Percentiles rank a stretch among this genome's conserved stretches.
These are phyloP conservation scores for Aeoliscus strigatus DNA, from an alignment of 2,797 vertebrate species.

Conservation along the genomic window DNA sequence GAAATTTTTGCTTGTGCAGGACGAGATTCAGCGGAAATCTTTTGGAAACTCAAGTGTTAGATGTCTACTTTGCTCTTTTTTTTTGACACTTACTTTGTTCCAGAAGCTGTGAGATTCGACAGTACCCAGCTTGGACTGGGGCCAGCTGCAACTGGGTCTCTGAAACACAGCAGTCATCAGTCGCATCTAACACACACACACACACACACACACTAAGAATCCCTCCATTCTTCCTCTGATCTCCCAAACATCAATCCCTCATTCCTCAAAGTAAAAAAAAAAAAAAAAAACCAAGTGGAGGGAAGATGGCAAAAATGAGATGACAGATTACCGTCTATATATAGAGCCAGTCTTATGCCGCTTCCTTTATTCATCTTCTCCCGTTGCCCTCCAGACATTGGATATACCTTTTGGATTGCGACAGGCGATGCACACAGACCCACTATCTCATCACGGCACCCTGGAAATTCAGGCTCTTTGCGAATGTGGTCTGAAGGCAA, in stretches of 20 bases:
- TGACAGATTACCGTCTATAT: constrained; percentile 73
- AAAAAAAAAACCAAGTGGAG: constrained; percentile 54
- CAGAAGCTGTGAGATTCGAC: constrained; percentile 25
- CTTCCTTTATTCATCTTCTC: constrained; percentile 61
- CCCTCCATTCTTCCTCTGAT: constrained; percentile 52
- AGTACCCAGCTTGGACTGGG: constrained; percentile 22
- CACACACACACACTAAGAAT: constrained; percentile 6
- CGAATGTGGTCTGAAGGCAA: no score
- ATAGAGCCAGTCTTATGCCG: constrained; percentile 52
- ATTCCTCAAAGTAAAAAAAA: constrained; percentile 62
- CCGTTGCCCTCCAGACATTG: constrained; percentile 45
- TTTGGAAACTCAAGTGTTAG: constrained; percentile 43
- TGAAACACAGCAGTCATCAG: constrained; percentile 48
- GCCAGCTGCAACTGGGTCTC: constrained; percentile 51
- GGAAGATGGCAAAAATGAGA: constrained; percentile 58
- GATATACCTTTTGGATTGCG: constrained; percentile 58
- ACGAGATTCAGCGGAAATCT: constrained; percentile 39
- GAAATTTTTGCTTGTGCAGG: constrained; percentile 23
- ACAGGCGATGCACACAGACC: constrained; percentile 51
- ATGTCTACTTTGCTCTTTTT: constrained; percentile 15
- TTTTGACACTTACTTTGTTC: constrained; percentile 11
- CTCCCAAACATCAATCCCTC: constrained; percentile 64
- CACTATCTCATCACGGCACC: constrained; percentile 18
- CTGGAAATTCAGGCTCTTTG: constrained; percentile 20
- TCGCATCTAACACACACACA: constrained; percentile 25